Percentiles rank a stretch among this genome's conserved stretches.
These are phyloP conservation scores for Netelia virgata DNA, from an alignment of 2,888 invertebrate species.

Conservation along the genomic window DNA sequence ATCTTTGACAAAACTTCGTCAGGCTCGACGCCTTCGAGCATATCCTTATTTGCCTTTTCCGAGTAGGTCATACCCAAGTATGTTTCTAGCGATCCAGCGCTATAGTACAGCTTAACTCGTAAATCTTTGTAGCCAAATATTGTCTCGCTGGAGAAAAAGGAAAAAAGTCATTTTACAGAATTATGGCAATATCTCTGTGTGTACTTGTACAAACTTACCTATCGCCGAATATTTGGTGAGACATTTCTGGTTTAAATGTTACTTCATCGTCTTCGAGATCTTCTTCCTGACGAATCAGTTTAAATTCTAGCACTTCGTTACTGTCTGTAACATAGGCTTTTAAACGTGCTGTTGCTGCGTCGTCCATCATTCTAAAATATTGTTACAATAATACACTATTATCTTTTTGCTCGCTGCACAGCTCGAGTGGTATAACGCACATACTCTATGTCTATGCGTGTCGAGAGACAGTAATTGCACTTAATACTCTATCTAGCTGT, in stretches of 20 bases:
- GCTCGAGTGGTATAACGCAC: no score
- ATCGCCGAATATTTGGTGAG: slow-evolving; percentile 97
- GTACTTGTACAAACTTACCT: slow-evolving; percentile 84
- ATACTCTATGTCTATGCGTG: no score
- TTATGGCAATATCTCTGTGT: slow-evolving; percentile 4
- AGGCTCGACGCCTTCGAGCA: slow-evolving; percentile 88
- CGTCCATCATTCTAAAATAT: slow-evolving; percentile 78
- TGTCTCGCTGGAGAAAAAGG: slow-evolving; percentile 88
- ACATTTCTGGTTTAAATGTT: slow-evolving; percentile 93
- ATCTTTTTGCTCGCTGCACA: not conserved
- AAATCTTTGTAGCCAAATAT: slow-evolving; percentile 97
- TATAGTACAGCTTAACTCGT: slow-evolving; percentile 91
- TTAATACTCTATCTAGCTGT: no score
- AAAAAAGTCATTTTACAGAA: slow-evolving; percentile 37
- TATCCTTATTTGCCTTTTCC: slow-evolving; percentile 88
- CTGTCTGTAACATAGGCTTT: slow-evolving; percentile 84
- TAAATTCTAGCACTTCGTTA: slow-evolving; percentile 85
- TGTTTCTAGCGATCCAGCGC: slow-evolving; percentile 92
- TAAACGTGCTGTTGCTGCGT: slow-evolving; percentile 77
- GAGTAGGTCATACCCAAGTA: slow-evolving; percentile 92
- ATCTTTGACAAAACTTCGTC: slow-evolving; percentile 92
- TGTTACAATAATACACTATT: not conserved
- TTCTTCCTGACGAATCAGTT: slow-evolving; percentile 87
- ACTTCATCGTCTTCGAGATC: slow-evolving; percentile 89
- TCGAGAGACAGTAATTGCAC: no score